phyloP scores from a whole-genome alignment of 2,888 invertebrate species.

The Agrochola circellaris region DNA sequence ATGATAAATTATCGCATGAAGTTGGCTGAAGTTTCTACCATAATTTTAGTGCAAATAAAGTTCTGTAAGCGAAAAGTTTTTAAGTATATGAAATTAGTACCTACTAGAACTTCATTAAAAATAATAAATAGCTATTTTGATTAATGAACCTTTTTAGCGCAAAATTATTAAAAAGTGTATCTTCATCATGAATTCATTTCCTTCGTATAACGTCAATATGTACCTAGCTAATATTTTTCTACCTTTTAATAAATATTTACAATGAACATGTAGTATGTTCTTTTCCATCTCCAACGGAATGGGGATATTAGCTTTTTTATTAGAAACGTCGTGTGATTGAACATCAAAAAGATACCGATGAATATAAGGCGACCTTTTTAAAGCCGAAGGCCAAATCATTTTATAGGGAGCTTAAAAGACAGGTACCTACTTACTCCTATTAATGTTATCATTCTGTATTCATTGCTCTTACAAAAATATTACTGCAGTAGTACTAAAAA shows the following conservation, averaged over 20 bases:
- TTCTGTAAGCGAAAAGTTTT: slow-evolving; percentile 53
- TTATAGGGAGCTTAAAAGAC: slow-evolving; percentile 14
- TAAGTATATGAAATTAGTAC: slow-evolving; percentile 27
- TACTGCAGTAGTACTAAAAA: slow-evolving; percentile 19
- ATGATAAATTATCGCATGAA: slow-evolving; percentile 83
- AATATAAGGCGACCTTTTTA: slow-evolving; percentile 34
- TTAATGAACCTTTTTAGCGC: not conserved
- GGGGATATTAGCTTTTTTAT: slow-evolving; percentile 41
- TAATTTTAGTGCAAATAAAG: slow-evolving; percentile 74
- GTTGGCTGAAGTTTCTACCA: slow-evolving; percentile 69
- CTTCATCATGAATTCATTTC: not conserved
- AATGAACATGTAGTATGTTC: not conserved
- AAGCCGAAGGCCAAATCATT: slow-evolving; percentile 18
- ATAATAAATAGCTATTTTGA: slow-evolving; percentile 9
- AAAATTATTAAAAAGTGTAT: not conserved
- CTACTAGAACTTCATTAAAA: slow-evolving; percentile 1
- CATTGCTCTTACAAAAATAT: slow-evolving; percentile 33
- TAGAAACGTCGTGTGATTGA: slow-evolving; percentile 42
- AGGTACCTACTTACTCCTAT: slow-evolving; percentile 15
- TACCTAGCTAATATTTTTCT: not conserved
- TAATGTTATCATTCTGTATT: slow-evolving; percentile 6
- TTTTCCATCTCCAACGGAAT: slow-evolving; percentile 24
- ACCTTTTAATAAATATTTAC: slow-evolving; percentile 24
- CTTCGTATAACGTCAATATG: not conserved
- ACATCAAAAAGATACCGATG: slow-evolving; percentile 38